phyloP scores from a whole-genome alignment of 2,113 vertebrate species.

The Amblyornis subalaris region DNA sequence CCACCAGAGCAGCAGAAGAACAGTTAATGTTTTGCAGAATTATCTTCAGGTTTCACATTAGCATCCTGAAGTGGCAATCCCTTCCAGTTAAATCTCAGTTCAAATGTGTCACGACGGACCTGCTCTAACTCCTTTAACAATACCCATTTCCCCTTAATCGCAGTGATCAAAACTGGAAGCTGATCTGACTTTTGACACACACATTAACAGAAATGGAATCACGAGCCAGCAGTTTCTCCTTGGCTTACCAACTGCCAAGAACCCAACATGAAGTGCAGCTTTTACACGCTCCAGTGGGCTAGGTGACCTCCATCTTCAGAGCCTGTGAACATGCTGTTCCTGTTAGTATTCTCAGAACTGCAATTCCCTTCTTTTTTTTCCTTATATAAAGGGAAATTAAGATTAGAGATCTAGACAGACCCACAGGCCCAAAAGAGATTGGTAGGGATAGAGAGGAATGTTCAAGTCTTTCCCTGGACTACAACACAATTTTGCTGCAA shows the following conservation, averaged over 20 bases:
- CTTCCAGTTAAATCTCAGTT: not conserved
- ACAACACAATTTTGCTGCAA: not conserved
- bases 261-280: not conserved
- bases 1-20: not conserved
- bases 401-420: not conserved
- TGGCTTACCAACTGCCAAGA: not conserved
- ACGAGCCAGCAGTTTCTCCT: not conserved
- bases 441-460: not conserved
- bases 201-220: not conserved
- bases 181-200: not conserved
- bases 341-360: not conserved
- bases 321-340: not conserved
- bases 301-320: constrained; percentile 26
- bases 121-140: not conserved
- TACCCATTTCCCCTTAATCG: not conserved
- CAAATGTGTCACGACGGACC: not conserved
- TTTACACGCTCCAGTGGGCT: not conserved
- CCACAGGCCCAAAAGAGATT: not conserved
- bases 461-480: not conserved
- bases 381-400: not conserved
- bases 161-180: not conserved
- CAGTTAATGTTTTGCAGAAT: not conserved
- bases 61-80: not conserved
- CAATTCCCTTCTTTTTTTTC: not conserved
- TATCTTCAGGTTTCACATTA: not conserved